Evolutionary conservation across 2,113 vertebrate genomes (phyloP).

Genomic region (Eonycteris spelaea): DNA sequence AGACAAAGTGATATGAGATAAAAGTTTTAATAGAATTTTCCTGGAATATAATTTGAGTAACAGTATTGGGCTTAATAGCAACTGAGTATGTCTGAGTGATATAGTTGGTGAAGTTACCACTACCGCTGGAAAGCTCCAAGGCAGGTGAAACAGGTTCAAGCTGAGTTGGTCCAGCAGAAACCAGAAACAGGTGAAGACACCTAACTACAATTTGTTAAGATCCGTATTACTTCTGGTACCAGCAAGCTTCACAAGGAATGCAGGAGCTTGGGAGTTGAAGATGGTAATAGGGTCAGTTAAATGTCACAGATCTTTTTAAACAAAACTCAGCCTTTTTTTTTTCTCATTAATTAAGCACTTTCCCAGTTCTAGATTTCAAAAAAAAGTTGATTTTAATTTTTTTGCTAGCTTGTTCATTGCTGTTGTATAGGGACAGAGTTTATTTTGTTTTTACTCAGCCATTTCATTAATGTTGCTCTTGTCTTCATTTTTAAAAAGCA

Average conservation of each 20-base stretch:
- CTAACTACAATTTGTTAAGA: background rate
- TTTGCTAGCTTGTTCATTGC: background rate
- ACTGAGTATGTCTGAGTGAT: background rate
- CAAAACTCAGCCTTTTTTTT: background rate
- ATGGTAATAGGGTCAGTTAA: background rate
- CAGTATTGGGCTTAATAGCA: background rate
- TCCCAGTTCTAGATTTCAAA: background rate
- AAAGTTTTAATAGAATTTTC: slow-evolving; percentile 16
- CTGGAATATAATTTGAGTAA: slow-evolving; percentile 15
- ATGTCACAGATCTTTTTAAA: background rate
- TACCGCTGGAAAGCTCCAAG: background rate
- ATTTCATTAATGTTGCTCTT: background rate
- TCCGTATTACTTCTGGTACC: background rate
- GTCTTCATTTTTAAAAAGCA: background rate
- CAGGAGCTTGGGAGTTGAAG: background rate
- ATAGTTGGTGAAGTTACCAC: background rate
- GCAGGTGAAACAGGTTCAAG: background rate
- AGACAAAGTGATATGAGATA: background rate
- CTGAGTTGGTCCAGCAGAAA: background rate
- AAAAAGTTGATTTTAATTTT: background rate
- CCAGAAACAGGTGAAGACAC: background rate
- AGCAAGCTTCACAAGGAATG: background rate
- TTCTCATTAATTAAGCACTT: background rate
- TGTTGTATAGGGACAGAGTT: background rate
- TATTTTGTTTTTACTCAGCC: background rate